Base-by-base conservation (phyloP, 2,888 invertebrate genomes). In the Phragmatobia fuliginosa region DNA sequence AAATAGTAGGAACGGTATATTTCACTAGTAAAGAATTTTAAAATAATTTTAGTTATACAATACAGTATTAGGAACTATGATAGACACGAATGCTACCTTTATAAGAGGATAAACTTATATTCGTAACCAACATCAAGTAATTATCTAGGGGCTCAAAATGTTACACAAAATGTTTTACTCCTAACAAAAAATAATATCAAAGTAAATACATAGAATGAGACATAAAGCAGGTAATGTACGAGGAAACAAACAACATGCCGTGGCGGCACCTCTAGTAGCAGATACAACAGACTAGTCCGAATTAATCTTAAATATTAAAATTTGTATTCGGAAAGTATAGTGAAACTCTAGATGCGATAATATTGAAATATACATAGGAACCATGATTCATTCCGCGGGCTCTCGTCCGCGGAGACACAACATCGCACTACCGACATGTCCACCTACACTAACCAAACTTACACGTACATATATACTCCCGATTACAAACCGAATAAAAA, bases 331-430 rank as follows among this genome's bases (percentile, higher is more conserved):
- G 95, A 94, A 94, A 95, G 94, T 94, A 94, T 93, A 94, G 93
- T 94, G 94, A 95, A 94, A 94, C 94, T 94, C 93, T 95, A 95
- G 94, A 94, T 94, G 95, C 94, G 94, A 92, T 93, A 94, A 94
- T 94, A 95, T 95, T 95, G 95, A 95, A 95, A 95, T 95, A 94
- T 95, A 95, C 95, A 95, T 95, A 95, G 95, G 95, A 95, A 95
- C 95, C 95, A 95, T 95, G 94, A 95, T 95, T 94, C 93, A 88
- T 91, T 90, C 94, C 95, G 94, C 94, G 93, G 93, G 84, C 90
- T 84, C 78, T 83, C 88, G 90, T 87, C 94, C 93, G 92, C 93
- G 94, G 94, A 92, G 92, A 91, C 92, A 93, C 92, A 91, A 92
- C 93, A 90, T 92, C 94, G 92, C 91, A 90, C 92, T 94, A 93